phyloP scores from a whole-genome alignment of 1,140 invertebrate species.

The Oedothorax gibbosus region DNA sequence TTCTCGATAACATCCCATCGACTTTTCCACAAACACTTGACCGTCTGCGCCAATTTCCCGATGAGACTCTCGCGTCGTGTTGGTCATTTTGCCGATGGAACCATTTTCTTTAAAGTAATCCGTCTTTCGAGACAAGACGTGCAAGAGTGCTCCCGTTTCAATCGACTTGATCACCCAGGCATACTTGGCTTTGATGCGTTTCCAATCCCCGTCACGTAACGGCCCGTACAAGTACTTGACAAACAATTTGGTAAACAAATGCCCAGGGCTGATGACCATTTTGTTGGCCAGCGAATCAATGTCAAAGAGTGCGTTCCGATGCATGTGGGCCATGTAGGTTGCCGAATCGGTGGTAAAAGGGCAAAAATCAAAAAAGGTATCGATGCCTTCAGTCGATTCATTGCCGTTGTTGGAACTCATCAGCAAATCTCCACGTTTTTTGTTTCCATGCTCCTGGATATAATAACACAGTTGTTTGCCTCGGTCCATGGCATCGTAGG shows the following conservation, averaged over 20 bases:
- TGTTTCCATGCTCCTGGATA: background rate
- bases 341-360: background rate
- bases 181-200: conserved; percentile 7
- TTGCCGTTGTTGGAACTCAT: background rate
- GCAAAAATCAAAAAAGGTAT: conserved; percentile 12
- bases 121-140: conserved; percentile 21
- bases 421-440: background rate
- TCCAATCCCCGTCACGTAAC: background rate
- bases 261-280: conserved; percentile 27
- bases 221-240: conserved; percentile 25
- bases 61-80: background rate
- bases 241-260: conserved; percentile 34
- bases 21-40: conserved; percentile 10
- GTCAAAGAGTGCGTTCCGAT: background rate
- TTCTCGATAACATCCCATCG: conserved; percentile 21
- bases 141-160: conserved; percentile 2
- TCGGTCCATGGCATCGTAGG: conserved; percentile 6
- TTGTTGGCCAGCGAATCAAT: conserved; percentile 27
- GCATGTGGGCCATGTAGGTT: conserved; percentile 11
- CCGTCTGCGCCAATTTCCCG: conserved; percentile 17
- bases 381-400: background rate
- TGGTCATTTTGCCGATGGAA: background rate
- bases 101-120: conserved; percentile 19
- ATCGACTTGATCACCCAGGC: conserved; percentile 14
- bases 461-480: conserved; percentile 28